Conservation (phyloP, 2,888 invertebrate genomes). For the Torymus auratus region DNA sequence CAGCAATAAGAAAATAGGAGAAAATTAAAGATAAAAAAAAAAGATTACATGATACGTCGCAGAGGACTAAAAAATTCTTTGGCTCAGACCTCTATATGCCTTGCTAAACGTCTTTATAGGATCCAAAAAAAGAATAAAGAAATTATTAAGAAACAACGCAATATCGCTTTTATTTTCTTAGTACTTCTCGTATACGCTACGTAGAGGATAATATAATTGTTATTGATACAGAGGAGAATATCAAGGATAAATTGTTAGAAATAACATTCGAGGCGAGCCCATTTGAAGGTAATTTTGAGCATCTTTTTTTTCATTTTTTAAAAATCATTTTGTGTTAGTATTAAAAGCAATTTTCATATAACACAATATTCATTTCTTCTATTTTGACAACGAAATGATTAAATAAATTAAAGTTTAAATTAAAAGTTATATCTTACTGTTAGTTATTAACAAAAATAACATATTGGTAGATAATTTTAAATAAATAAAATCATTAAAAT, state of each 20-base stretch:
- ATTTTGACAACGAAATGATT: no score
- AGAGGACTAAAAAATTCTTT: conserved; percentile 69
- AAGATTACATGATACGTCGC: conserved; percentile 27
- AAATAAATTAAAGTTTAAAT: no score
- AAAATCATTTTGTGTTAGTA: conserved; percentile 1
- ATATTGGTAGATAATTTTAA: no score
- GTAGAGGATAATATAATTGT: conserved; percentile 39
- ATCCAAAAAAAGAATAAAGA: conserved; percentile 50
- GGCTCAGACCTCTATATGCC: conserved; percentile 67
- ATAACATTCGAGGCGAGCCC: conserved; percentile 14
- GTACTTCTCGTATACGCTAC: conserved; percentile 42
- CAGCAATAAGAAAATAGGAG: conserved; percentile 46
- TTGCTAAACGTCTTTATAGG: conserved; percentile 51
- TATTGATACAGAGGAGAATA: conserved; percentile 65
- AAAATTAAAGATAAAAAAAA: conserved; percentile 35
- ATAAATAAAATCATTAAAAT: no score
- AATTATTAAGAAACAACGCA: conserved; percentile 44
- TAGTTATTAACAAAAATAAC: no score
- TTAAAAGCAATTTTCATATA: neutral
- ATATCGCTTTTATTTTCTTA: conserved; percentile 34
- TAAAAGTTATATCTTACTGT: no score
- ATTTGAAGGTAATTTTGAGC: conserved; percentile 25
- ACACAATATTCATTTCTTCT: no score
- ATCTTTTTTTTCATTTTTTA: conserved; percentile 21
- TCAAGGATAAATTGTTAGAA: conserved; percentile 40